Conservation (phyloP, 2,888 invertebrate species). For the Rhaphigaster nebulosa region DNA sequence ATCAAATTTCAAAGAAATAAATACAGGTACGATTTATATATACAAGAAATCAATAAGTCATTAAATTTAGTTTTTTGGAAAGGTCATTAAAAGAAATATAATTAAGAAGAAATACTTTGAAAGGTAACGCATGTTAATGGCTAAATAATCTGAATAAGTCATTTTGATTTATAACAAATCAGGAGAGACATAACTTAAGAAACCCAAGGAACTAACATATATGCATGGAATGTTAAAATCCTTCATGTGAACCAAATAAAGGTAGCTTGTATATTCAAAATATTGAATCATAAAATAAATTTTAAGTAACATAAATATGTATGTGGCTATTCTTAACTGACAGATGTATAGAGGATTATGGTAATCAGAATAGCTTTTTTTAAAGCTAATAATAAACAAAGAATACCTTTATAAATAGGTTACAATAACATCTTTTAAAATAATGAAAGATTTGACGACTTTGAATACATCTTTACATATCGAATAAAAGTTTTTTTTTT, state of each 20-base stretch:
- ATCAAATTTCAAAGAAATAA: slow-evolving; percentile 1
- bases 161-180: slow-evolving; percentile 57
- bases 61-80: slow-evolving; percentile 48
- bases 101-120: slow-evolving; percentile 56
- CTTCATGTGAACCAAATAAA: slow-evolving; percentile 9
- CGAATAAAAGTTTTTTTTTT: not conserved
- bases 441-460: slow-evolving; percentile 30
- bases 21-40: slow-evolving; percentile 55
- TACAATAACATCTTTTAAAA: slow-evolving; percentile 9
- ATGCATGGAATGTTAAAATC: slow-evolving; percentile 55
- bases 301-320: not conserved
- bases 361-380: slow-evolving; percentile 42
- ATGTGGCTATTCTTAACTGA: not conserved
- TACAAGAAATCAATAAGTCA: slow-evolving; percentile 51
- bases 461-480: slow-evolving; percentile 4
- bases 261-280: not conserved
- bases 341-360: slow-evolving; percentile 17
- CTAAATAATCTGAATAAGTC: slow-evolving; percentile 52
- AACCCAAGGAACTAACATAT: slow-evolving; percentile 52
- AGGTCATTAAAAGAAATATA: slow-evolving; percentile 34
- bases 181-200: slow-evolving; percentile 45
- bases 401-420: not conserved
- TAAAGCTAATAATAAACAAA: slow-evolving; percentile 34
- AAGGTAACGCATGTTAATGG: slow-evolving; percentile 55
- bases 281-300: not conserved